Base-by-base conservation (phyloP, 2,113 vertebrate species). In the Bombycilla garrulus region DNA sequence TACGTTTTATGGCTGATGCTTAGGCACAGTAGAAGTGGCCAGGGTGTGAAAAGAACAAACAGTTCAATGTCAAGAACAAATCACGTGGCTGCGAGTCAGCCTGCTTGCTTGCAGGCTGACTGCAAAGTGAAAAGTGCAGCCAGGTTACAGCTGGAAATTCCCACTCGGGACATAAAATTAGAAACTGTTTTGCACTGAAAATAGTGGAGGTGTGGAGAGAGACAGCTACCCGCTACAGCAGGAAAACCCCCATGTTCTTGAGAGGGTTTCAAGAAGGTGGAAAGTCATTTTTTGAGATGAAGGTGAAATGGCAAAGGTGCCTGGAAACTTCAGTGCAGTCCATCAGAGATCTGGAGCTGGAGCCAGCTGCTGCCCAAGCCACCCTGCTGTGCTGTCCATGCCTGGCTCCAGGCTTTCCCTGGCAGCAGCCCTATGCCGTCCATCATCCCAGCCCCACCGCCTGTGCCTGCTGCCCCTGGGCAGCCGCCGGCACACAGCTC, bases 41-140 rank as follows among this genome's bases (percentile, higher is more conserved):
- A 91, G 91, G 65, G 70, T 54, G 71, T 70, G 69, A 90, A 92
- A 77, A 88, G 95, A 95, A 96, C 95, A 92, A 96, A 95, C 76
- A 93, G 91, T 92, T 96, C 95, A 96, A 95, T 93, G 95, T 95
- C 95, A 94, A 93, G 51, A 88, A 76, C 69, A 73, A 78, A 93
- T 95, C 92, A 95, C 73, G 92, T 92, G 96, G 91, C 88, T 93
- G 76, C 76, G 44, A 92, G 91, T 94, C 96, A 96, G 91, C 72
- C 71, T 71, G 80, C 76, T 70, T 35, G 33, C 92, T 82, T 6
- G 3, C n/a, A n/a, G n/a, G n/a, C n/a, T n/a, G n/a, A n/a, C n/a
- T n/a, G n/a, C n/a, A n/a, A n/a, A n/a, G n/a, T n/a, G n/a, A n/a
- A n/a, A 83, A 88, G 19, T 14, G 19, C 86, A 70, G 83, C 88